These are phyloP conservation scores for Palloptera scutellata DNA, from an alignment of 2,888 invertebrate species.

Conservation along the genomic window DNA sequence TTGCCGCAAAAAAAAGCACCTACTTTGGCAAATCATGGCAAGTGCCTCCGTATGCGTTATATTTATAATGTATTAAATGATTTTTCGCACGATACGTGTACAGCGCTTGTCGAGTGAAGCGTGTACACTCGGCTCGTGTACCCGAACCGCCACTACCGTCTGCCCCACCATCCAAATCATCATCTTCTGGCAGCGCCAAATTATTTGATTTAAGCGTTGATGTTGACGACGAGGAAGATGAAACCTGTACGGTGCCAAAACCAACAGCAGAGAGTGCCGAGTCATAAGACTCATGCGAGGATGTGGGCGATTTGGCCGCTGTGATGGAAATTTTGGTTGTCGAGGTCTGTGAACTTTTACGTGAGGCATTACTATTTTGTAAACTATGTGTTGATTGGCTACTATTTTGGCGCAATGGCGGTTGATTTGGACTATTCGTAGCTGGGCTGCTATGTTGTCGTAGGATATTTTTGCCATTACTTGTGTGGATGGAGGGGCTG, in stretches of 20 bases:
- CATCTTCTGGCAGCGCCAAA: constrained; percentile 56
- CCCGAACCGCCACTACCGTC: constrained; percentile 26
- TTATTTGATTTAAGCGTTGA: constrained; percentile 56
- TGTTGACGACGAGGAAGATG: constrained; percentile 49
- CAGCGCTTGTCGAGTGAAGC: constrained; percentile 70
- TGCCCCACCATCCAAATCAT: constrained; percentile 49
- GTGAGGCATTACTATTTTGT: constrained; percentile 50
- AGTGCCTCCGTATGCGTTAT: constrained; percentile 85
- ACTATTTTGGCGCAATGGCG: constrained; percentile 50
- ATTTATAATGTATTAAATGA: constrained; percentile 91
- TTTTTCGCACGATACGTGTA: constrained; percentile 86
- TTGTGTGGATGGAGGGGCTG: constrained; percentile 36
- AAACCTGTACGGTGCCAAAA: constrained; percentile 30
- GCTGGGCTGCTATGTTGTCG: constrained; percentile 35
- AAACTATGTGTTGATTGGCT: constrained; percentile 37
- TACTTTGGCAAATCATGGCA: constrained; percentile 88
- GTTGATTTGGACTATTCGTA: constrained; percentile 39
- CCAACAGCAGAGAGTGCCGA: constrained; percentile 47
- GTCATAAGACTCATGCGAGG: constrained; percentile 57
- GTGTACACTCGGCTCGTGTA: constrained; percentile 63
- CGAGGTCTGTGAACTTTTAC: constrained; percentile 57
- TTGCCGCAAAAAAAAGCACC: constrained; percentile 32
- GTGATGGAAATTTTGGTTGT: constrained; percentile 40
- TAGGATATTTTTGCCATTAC: constrained; percentile 15
- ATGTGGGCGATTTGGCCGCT: constrained; percentile 44